Evolutionary conservation across 2,113 vertebrate species (phyloP), one percentile per base, ranked within the genome.

Genomic region (Argyrosomus japonicus): DNA sequence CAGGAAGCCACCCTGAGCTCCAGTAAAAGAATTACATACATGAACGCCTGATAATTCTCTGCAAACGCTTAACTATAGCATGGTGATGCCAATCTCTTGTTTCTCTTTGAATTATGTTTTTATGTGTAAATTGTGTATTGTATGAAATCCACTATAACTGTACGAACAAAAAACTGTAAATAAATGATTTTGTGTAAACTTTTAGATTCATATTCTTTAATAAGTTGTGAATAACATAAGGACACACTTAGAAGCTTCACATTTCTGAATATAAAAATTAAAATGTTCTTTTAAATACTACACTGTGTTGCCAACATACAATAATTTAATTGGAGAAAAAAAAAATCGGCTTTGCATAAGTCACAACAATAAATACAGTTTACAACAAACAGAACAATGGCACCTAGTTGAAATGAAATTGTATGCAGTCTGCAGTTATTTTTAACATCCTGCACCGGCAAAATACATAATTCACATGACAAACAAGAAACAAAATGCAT

Each of bases 131-230:
- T 92, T 94, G 89, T 93, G 89, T 82, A 87, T 87, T 93, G 84
- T 91, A 90, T 91, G 86, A 89, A 90, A 86, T 89, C 64, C 82
- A 68, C 68, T 77, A 88, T 61, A 64, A 83, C 15, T 91, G 56
- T 93, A 90, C 19, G 81, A 81, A 58, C n/a, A 76, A 82, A 43
- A 81, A 89, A 80, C 21, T 95, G 95, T 96, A 95, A 95, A 96
- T 95, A 95, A 95, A 95, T 75, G 43, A 84, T 91, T 87, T 91
- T 89, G 82, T 92, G 84, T 93, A 79, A 81, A 92, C 51, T 9
- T 75, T 68, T 73, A 62, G 45, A 80, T 51, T 79, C 40, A 70
- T 32, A 9, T 54, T 61, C 2, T 27, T 64, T 25, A 68, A 40
- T 69, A 48, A 69, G 8, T 11, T 77, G 6, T 60, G 43, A 57